Conservation (phyloP, 2,888 invertebrate species). For the Lasioglossum vierecki region DNA sequence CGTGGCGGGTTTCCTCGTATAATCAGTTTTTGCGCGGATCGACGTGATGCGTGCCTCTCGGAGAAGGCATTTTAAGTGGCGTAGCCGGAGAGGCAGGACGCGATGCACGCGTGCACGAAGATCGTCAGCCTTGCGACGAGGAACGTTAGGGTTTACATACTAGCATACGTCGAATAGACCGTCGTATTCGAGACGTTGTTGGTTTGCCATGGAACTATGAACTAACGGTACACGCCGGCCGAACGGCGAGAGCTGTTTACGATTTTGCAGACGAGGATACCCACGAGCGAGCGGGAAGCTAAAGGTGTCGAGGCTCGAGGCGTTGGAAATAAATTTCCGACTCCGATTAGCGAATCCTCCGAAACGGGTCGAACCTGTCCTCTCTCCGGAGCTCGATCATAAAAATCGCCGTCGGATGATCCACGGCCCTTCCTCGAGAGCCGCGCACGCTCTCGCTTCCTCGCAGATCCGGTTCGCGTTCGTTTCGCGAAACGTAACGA, state of each 20-base stretch:
- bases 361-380: constrained; percentile 23
- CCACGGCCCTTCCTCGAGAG: not conserved
- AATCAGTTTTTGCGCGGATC: constrained; percentile 22
- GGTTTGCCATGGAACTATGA: constrained; percentile 62
- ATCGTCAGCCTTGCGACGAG: not conserved
- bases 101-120: constrained; percentile 28
- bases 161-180: constrained; percentile 26
- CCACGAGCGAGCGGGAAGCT: constrained; percentile 25
- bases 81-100: constrained; percentile 6
- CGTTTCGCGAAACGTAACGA: constrained; percentile 35
- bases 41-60: constrained; percentile 39
- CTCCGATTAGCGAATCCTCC: constrained; percentile 33
- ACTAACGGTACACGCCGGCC: constrained; percentile 76
- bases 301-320: not conserved
- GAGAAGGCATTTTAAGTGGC: constrained; percentile 56
- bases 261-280: constrained; percentile 46
- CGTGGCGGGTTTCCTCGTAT: not conserved
- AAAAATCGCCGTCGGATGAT: constrained; percentile 1
- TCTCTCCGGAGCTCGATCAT: not conserved
- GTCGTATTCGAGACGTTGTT: constrained; percentile 70
- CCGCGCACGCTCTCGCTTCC: not conserved
- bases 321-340: constrained; percentile 42
- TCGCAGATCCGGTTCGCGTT: not conserved
- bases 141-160: not conserved
- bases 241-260: constrained; percentile 59